Conservation (phyloP, 2,113 vertebrate genomes). For the Eurypyga helias region DNA sequence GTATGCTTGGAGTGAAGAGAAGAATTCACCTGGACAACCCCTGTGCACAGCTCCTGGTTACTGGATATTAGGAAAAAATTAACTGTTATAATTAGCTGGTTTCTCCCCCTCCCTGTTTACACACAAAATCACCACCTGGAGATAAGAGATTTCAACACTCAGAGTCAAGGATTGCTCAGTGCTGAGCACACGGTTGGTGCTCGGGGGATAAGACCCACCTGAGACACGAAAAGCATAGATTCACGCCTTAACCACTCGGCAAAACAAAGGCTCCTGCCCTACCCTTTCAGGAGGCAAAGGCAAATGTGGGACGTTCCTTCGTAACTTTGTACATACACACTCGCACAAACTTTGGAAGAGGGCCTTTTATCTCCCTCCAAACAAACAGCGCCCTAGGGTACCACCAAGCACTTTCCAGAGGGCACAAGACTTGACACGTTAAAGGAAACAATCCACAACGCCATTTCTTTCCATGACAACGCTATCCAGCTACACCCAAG, state of each 20-base stretch:
- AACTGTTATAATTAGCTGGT: not conserved
- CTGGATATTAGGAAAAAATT: not conserved
- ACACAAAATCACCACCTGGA: not conserved
- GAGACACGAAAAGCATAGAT: not conserved
- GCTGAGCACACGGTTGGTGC: not conserved
- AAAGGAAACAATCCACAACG: not conserved
- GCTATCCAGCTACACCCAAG: not conserved
- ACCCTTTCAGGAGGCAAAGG: not conserved
- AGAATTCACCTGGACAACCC: not conserved
- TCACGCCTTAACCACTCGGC: not conserved
- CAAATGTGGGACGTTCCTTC: not conserved
- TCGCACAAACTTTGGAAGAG: not conserved
- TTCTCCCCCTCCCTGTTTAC: not conserved
- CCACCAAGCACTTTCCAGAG: not conserved
- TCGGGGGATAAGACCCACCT: not conserved
- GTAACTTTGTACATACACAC: not conserved
- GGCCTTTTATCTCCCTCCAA: not conserved
- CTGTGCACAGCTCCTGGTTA: not conserved
- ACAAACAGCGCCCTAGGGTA: not conserved
- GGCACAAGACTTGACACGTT: not conserved
- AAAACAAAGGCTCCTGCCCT: not conserved
- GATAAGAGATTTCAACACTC: not conserved
- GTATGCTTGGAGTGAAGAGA: not conserved
- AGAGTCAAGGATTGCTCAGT: not conserved
- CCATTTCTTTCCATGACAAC: not conserved